Base-by-base conservation (phyloP, 2,888 invertebrate genomes). In the Apodemia mormo region DNA sequence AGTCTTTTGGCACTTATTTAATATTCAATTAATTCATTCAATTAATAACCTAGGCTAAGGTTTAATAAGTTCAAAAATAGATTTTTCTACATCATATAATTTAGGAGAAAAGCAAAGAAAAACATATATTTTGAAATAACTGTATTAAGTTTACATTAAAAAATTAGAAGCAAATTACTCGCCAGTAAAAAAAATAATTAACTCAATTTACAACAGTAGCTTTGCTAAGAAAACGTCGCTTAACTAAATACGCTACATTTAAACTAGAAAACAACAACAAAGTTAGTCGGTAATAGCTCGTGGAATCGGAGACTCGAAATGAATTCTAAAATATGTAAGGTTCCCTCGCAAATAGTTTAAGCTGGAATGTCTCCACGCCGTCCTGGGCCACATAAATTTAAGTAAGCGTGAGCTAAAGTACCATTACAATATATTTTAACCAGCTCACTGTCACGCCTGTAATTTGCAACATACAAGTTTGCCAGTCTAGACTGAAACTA, bases 401-500 rank as follows among this genome's bases (percentile, higher is more conserved):
- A 85, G 82, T 78, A 84, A 82, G 82, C 85, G 82, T 84, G 79
- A 83, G 82, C 81, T 81, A 78, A 83, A 81, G 77, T 78, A 72
- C 73, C 80, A 80, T 84, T 81, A 85, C 85, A 82, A 86, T 85
- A 85, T 84, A 86, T 85, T 86, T 85, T 82, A 86, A 85, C 82
- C 82, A 81, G 81, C 75, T 79, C 79, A 77, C 81, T 79, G 77
- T 85, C 82, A 85, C 82, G 85, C 85, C 84, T 84, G 86, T 86
- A 85, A 89, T 86, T 87, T 82, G 82, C 84, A 85, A 87, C 84
- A 84, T 84, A 81, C 85, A 85, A 87, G 85, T 84, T 85, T 82
- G 79, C 81, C 84, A 84, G 91, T 92, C 91, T 90, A 91, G 91
- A 91, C 91, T 90, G 78, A 87, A 92, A 90, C 90, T 90, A 89